Conservation (phyloP, 2,888 invertebrate genomes). For the Hyposoter dolosus region DNA sequence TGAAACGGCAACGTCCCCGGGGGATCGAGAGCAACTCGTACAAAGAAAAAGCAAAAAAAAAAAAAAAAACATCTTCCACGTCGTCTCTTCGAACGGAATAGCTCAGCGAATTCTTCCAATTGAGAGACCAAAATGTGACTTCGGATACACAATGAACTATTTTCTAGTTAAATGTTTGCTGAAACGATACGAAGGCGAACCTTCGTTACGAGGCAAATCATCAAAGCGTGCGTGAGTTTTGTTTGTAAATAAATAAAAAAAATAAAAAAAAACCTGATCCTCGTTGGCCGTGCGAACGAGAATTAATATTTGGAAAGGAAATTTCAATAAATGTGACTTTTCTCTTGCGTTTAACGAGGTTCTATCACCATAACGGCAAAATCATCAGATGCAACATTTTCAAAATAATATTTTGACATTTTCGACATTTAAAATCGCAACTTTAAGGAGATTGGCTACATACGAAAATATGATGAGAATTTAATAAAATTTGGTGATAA, state of each 20-base stretch:
- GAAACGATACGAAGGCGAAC: conserved; percentile 19
- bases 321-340: conserved; percentile 20
- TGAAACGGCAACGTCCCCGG: neutral
- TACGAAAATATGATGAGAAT: no score
- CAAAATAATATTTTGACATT: no score
- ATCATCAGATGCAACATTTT: no score
- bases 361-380: no score
- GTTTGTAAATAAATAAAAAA: conserved; percentile 10
- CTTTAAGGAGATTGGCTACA: no score
- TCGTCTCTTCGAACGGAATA: conserved; percentile 37
- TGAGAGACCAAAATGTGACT: conserved; percentile 34
- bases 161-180: conserved; percentile 23
- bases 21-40: neutral
- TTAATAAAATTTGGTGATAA: no score
- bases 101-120: conserved; percentile 38
- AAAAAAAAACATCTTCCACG: conserved; percentile 51
- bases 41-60: conserved; percentile 16
- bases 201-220: conserved; percentile 35
- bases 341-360: conserved; percentile 58
- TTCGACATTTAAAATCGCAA: no score
- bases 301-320: conserved; percentile 20
- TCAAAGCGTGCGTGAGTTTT: conserved; percentile 21
- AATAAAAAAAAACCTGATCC: neutral
- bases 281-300: neutral
- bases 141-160: conserved; percentile 42